A percentile compares a stretch with the other conserved stretches of the same genome.
Evolutionary conservation across 2,888 invertebrate genomes (phyloP).

Genomic region (Alcis repandata): DNA sequence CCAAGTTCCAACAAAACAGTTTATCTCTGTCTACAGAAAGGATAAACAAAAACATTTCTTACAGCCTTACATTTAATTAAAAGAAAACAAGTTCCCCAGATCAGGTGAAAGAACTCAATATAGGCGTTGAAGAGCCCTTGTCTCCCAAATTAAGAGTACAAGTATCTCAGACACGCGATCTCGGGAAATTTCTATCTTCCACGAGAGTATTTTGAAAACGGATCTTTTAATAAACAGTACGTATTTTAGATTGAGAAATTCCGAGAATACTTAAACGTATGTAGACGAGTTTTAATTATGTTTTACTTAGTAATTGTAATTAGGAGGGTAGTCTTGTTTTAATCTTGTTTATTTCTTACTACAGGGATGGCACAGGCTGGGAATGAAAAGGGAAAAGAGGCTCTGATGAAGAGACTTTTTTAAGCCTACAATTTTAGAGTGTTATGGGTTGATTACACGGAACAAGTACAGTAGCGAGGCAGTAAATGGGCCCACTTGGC

Average conservation of each 20-base stretch:
- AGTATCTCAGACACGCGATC: conserved; percentile 24
- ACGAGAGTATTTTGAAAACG: conserved; percentile 25
- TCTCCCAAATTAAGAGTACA: conserved; percentile 24
- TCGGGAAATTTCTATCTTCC: conserved; percentile 24
- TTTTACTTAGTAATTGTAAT: conserved; percentile 2
- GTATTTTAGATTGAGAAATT: conserved; percentile 1
- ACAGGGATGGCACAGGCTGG: no score
- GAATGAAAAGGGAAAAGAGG: no score
- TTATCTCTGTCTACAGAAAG: not conserved
- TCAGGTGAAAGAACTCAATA: conserved; percentile 28
- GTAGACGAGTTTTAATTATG: not conserved
- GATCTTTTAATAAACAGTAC: conserved; percentile 36
- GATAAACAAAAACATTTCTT: conserved; percentile 6
- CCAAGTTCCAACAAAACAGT: not conserved
- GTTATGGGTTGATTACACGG: no score
- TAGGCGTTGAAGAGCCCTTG: conserved; percentile 21
- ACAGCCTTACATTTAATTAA: conserved; percentile 23
- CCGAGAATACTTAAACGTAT: no score
- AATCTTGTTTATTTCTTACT: no score
- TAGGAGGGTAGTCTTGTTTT: not conserved
- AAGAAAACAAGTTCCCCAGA: conserved; percentile 21
- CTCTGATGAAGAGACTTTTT: not conserved
- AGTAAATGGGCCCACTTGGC: no score
- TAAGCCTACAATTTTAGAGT: no score
- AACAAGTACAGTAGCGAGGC: no score